Evolutionary conservation across 2,113 vertebrate species (phyloP).

Genomic region (Actenoides hombroni): DNA sequence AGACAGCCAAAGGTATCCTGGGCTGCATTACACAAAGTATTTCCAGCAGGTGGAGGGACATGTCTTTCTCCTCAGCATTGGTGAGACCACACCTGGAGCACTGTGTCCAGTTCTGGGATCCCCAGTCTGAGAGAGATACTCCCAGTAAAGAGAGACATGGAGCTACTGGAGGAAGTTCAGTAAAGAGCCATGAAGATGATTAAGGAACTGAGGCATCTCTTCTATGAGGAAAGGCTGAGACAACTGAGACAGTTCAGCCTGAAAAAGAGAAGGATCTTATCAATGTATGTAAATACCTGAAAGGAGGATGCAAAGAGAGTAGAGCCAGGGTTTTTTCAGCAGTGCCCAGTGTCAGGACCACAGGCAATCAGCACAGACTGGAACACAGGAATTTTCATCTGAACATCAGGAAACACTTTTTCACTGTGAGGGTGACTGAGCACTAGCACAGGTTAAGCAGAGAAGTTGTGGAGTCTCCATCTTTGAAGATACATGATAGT

Average conservation of each 20-base stretch:
- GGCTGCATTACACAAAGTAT: neutral
- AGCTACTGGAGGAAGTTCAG: neutral
- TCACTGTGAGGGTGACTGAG: neutral
- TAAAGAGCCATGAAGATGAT: neutral
- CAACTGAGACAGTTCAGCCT: neutral
- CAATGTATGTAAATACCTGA: neutral
- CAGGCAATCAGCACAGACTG: neutral
- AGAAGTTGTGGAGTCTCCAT: neutral
- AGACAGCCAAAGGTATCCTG: neutral
- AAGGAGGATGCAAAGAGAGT: neutral
- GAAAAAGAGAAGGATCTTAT: neutral
- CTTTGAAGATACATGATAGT: neutral
- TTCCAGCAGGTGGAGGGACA: neutral
- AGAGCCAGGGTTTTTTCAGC: neutral
- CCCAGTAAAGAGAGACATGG: neutral
- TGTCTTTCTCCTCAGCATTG: neutral
- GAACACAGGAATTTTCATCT: neutral
- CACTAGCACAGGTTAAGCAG: neutral
- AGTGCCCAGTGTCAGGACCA: neutral
- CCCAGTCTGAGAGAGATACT: neutral
- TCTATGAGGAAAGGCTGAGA: neutral
- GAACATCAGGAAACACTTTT: neutral
- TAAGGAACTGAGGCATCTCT: neutral
- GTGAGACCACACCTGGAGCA: neutral
- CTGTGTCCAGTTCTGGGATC: neutral